Base-by-base conservation (phyloP, 1,140 invertebrate genomes). In the Sinella curviseta region DNA sequence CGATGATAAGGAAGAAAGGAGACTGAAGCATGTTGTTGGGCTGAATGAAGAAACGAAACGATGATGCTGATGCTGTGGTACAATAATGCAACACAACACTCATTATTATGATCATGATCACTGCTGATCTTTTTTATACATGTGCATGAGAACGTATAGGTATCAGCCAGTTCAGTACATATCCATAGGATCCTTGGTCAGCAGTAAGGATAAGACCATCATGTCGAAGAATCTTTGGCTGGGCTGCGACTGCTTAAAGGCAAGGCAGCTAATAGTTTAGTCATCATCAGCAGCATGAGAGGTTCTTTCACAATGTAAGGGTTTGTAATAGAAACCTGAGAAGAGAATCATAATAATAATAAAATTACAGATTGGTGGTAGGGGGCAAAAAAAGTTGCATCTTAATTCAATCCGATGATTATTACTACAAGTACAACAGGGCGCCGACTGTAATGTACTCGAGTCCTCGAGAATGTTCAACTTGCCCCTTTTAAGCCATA, bases 361-460 rank as follows among this genome's bases (percentile, higher is more conserved):
- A 31, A 70, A 70, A 70, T 70, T 33, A 70, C 30, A 16, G 65
- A 70, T 70, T 33, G 65, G 31, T 70, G 26, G 65, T 26, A 65
- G 57, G 57, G 57, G 57, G 57, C 57, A 65, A 65, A 65, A 60
- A 31, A 31, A 70, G 65, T 33, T 30, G 65, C 31, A 70, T 70
- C 65, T 70, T 33, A 70, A 70, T 70, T 70, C 65, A 70, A 70
- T 33, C 65, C 26, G 12, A 70, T 60, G 8, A 48, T 48, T n/a
- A n/a, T n/a, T n/a, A n/a, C n/a, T 48, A 20, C 39, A 48, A 12
- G 39, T 48, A 48, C 20, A 48, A 8, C 39, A 8, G 39, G 8
- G 39, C n/a, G n/a, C n/a, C n/a, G n/a, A n/a, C n/a, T n/a, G n/a
- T n/a, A n/a, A n/a, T n/a, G n/a, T n/a, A n/a, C n/a, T n/a, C n/a